phyloP scores from a whole-genome alignment of 2,888 invertebrate species.

The Drosophila pseudotakahashii region DNA sequence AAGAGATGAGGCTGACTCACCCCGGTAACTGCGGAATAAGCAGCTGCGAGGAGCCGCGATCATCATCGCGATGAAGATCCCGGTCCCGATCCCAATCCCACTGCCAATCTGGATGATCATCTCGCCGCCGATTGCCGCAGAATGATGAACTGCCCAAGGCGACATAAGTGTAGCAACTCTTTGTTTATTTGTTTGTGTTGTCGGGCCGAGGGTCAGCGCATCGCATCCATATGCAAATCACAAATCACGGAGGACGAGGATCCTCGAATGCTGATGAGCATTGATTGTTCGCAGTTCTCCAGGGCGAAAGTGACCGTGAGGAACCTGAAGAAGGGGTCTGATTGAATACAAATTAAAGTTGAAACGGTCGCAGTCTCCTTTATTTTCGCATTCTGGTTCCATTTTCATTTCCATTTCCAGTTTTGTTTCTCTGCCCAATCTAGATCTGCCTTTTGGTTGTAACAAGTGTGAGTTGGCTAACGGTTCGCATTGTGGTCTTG shows the following conservation, averaged over 20 bases:
- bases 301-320: constrained; percentile 49
- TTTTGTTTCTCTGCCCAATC: constrained; percentile 36
- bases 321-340: constrained; percentile 41
- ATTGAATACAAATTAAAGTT: constrained; percentile 77
- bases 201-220: constrained; percentile 61
- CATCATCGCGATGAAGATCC: constrained; percentile 50
- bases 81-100: constrained; percentile 57
- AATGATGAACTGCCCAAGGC: constrained; percentile 66
- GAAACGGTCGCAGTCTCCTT: constrained; percentile 45
- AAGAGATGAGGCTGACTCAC: constrained; percentile 53
- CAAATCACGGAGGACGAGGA: constrained; percentile 8
- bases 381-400: constrained; percentile 22
- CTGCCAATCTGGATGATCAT: constrained; percentile 42
- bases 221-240: constrained; percentile 66
- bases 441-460: constrained; percentile 48
- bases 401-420: constrained; percentile 17
- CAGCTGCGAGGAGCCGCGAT: constrained; percentile 59
- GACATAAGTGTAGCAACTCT: constrained; percentile 69
- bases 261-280: constrained; percentile 75
- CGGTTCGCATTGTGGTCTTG: constrained; percentile 46
- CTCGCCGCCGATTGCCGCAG: constrained; percentile 43
- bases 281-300: constrained; percentile 67
- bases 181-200: constrained; percentile 66
- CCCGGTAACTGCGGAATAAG: constrained; percentile 48
- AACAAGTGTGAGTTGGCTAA: constrained; percentile 70